Percentiles rank a stretch among this genome's conserved stretches.
Conservation (phyloP, 2,888 invertebrate species). For the Dendrolimus pini region DNA sequence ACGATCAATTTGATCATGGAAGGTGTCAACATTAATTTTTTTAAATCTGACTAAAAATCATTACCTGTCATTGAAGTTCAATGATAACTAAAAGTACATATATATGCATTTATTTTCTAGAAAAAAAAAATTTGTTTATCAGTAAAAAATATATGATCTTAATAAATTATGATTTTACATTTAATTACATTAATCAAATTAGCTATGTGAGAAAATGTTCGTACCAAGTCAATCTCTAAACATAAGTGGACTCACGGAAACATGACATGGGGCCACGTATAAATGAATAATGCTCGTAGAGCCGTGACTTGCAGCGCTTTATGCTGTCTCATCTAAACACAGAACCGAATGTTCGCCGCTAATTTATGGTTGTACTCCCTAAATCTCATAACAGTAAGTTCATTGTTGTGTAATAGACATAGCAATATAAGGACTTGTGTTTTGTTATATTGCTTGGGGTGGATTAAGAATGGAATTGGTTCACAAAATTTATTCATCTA, state of each 20-base stretch:
- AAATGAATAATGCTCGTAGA: slow-evolving; percentile 48
- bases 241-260: slow-evolving; percentile 30
- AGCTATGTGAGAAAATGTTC: slow-evolving; percentile 1
- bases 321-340: slow-evolving; percentile 47
- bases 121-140: no score
- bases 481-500: background rate
- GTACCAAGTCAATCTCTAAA: slow-evolving; percentile 14
- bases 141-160: no score
- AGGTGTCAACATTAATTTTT: no score
- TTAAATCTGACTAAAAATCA: no score
- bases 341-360: slow-evolving; percentile 30
- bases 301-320: slow-evolving; percentile 53
- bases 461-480: background rate
- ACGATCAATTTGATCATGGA: no score
- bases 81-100: no score
- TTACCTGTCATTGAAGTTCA: no score
- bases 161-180: no score
- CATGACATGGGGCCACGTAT: slow-evolving; percentile 43
- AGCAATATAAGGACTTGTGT: slow-evolving; percentile 8
- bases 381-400: slow-evolving; percentile 20
- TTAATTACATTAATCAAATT: no score
- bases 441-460: slow-evolving; percentile 5
- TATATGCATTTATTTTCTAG: no score
- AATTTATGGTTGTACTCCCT: slow-evolving; percentile 29
- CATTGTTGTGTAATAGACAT: slow-evolving; percentile 19